Conservation (phyloP, 35 echinoderm and acorn worm genomes). For the Ophioderma brevispina region DNA sequence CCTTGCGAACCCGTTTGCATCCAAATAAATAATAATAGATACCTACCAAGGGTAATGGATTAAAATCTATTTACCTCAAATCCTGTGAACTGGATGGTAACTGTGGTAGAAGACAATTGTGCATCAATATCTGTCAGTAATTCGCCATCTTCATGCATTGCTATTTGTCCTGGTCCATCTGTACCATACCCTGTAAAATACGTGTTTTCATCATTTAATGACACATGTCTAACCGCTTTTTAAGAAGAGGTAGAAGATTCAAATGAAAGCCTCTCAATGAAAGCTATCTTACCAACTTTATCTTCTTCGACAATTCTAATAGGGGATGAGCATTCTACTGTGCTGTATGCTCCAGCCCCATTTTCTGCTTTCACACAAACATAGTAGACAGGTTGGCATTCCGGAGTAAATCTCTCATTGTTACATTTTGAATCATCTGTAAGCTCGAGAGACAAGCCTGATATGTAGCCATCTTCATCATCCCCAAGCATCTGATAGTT, state of each 20-base stretch:
- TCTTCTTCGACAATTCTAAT: conserved; percentile 46
- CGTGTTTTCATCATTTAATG: no score
- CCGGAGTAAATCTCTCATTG: background rate
- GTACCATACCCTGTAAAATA: conserved; percentile 11
- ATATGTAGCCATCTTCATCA: conserved; percentile 18
- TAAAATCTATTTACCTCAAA: conserved; percentile 36
- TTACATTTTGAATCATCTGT: conserved; percentile 10
- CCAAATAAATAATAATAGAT: no score
- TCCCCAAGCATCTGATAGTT: background rate
- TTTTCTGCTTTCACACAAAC: conserved; percentile 48
- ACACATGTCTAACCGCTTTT: background rate
- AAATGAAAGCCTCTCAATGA: no score
- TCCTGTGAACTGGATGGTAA: conserved; percentile 20
- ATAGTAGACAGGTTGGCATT: conserved; percentile 44
- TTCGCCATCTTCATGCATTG: background rate
- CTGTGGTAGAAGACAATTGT: conserved; percentile 11
- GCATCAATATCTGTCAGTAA: conserved; percentile 15
- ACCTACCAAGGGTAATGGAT: no score
- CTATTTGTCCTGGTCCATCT: background rate
- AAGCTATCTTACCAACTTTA: conserved; percentile 26
- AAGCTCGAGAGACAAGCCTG: background rate
- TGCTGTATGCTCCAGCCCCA: conserved; percentile 43
- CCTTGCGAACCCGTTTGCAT: no score
- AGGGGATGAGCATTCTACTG: conserved; percentile 19
- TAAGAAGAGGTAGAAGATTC: no score